phyloP scores from a whole-genome alignment of 35 echinoderm and acorn worm species.

The Apostichopus californicus region DNA sequence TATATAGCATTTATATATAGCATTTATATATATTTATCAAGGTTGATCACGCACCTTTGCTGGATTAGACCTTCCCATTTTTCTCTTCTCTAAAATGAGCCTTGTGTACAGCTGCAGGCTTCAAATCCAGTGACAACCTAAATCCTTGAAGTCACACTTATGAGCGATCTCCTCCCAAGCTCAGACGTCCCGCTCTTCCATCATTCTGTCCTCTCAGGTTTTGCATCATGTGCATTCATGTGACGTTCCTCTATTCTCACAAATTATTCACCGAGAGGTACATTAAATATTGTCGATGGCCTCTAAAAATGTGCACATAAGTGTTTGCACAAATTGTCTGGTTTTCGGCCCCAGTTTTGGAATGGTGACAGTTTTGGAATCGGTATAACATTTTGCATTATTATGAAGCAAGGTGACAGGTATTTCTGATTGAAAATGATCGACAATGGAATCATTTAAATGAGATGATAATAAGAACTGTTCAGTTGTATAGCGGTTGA shows the following conservation, averaged over 20 bases:
- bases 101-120: not conserved
- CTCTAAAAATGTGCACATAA: too few species aligned
- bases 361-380: too few species aligned
- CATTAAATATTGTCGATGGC: too few species aligned
- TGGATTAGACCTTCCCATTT: not conserved
- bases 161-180: constrained; percentile 10
- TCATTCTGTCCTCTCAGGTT: constrained; percentile 9
- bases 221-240: not conserved
- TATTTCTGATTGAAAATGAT: too few species aligned
- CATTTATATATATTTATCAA: not conserved
- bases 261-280: not conserved
- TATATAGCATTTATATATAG: too few species aligned
- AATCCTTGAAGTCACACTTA: not conserved
- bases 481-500: too few species aligned
- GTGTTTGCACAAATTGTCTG: too few species aligned
- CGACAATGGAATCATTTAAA: too few species aligned
- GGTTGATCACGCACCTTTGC: not conserved
- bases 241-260: not conserved
- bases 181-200: not conserved
- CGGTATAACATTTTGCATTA: too few species aligned
- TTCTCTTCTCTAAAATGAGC: not conserved
- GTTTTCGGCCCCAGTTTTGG: too few species aligned
- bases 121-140: not conserved
- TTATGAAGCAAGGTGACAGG: too few species aligned
- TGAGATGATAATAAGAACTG: too few species aligned